Conservation (phyloP, 1,140 invertebrate genomes). For the Gryon sp. region DNA sequence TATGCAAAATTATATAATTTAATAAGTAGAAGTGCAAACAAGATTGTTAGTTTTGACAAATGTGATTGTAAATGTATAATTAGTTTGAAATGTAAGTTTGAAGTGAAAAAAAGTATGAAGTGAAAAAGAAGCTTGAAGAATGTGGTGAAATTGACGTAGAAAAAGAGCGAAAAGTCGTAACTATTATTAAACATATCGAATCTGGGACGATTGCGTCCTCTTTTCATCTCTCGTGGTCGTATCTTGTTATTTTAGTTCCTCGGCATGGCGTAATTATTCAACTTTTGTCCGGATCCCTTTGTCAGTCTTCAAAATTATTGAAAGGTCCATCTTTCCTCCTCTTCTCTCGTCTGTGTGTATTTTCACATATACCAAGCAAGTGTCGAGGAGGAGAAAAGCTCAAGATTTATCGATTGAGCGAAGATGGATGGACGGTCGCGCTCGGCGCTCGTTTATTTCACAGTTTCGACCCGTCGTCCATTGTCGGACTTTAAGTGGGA, state of each 20-base stretch:
- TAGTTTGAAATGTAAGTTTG: too few species aligned
- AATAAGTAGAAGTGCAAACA: too few species aligned
- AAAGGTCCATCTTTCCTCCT: slow-evolving; percentile 32
- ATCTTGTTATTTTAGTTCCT: slow-evolving; percentile 43
- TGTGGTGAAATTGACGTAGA: too few species aligned
- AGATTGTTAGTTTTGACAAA: too few species aligned
- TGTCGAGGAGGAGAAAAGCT: slow-evolving; percentile 46
- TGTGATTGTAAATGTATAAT: too few species aligned
- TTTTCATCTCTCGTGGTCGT: slow-evolving; percentile 13
- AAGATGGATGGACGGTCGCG: slow-evolving; percentile 43
- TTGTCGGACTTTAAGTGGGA: slow-evolving; percentile 49
- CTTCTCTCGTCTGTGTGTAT: too few species aligned
- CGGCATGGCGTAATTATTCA: slow-evolving; percentile 44
- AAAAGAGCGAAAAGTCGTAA: background rate
- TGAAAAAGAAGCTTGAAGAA: background rate
- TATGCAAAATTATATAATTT: too few species aligned
- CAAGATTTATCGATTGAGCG: slow-evolving; percentile 49
- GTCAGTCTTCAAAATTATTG: slow-evolving; percentile 34
- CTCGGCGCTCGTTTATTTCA: slow-evolving; percentile 47
- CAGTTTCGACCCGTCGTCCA: slow-evolving; percentile 40
- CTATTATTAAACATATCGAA: slow-evolving; percentile 10
- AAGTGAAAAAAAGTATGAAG: background rate
- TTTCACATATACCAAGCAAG: slow-evolving; percentile 5
- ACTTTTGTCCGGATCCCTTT: slow-evolving; percentile 33
- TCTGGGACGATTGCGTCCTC: slow-evolving; percentile 7